phyloP scores from a whole-genome alignment of 2,797 vertebrate genomes.

The Aeoliscus strigatus region DNA sequence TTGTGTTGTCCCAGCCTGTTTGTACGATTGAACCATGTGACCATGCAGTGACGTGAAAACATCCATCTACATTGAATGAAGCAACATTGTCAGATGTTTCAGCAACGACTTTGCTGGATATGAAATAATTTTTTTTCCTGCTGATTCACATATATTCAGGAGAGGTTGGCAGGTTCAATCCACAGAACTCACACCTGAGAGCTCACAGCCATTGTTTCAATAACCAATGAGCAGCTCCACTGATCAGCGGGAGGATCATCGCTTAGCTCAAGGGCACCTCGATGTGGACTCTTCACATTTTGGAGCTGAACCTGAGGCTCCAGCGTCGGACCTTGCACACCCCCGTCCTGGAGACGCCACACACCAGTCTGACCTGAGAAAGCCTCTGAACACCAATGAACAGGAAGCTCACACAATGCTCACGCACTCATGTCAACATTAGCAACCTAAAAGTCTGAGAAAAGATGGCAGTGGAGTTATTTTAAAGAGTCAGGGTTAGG shows the following conservation, averaged over 20 bases:
- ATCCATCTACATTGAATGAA: no score
- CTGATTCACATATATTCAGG: slow-evolving; percentile 24
- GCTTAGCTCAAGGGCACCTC: slow-evolving; percentile 48
- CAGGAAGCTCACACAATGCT: no score
- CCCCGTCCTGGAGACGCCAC: slow-evolving; percentile 6
- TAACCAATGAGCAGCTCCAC: slow-evolving; percentile 44
- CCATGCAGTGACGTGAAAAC: no score
- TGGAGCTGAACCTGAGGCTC: slow-evolving; percentile 8
- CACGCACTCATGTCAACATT: no score
- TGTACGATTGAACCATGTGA: no score
- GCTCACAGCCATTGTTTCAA: slow-evolving; percentile 31
- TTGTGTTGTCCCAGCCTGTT: no score
- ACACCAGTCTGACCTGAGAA: not conserved
- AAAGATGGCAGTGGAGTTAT: no score
- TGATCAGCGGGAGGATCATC: slow-evolving; percentile 47
- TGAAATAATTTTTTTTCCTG: slow-evolving; percentile 4
- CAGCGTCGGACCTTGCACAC: slow-evolving; percentile 10
- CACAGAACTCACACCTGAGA: slow-evolving; percentile 16
- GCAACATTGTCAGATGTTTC: not conserved
- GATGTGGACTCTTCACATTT: slow-evolving; percentile 30
- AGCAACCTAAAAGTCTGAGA: no score
- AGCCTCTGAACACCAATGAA: no score
- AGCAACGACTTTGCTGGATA: slow-evolving; percentile 10
- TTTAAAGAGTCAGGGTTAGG: no score
- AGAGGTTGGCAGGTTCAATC: slow-evolving; percentile 5